These are phyloP conservation scores for Mimumesa dahlbomi DNA, from an alignment of 2,888 invertebrate species.

Conservation along the genomic window DNA sequence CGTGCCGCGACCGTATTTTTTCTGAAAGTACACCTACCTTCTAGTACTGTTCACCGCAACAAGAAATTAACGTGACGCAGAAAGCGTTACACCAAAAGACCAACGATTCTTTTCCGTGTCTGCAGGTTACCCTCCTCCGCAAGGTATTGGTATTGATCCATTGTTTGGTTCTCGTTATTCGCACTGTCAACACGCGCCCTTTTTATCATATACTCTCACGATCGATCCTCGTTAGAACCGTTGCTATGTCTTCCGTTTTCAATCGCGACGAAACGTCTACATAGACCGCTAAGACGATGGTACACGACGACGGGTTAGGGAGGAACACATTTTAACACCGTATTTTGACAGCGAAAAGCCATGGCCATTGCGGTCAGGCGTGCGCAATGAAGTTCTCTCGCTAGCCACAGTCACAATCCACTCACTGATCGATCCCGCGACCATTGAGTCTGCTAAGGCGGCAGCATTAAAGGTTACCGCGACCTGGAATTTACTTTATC, in stretches of 20 bases:
- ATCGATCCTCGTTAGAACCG: conserved; percentile 32
- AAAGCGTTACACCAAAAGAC: conserved; percentile 17
- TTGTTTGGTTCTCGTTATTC: conserved; percentile 69
- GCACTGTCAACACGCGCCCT: conserved; percentile 56
- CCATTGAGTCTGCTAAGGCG: conserved; percentile 28
- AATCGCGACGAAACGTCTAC: conserved; percentile 1
- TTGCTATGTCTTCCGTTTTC: background rate
- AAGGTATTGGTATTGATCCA: conserved; percentile 75
- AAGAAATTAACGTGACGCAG: background rate
- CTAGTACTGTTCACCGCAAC: background rate
- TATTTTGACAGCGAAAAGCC: conserved; percentile 65
- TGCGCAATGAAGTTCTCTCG: conserved; percentile 59
- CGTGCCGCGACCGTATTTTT: too few species aligned
- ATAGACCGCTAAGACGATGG: conserved; percentile 1
- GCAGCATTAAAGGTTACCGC: background rate
- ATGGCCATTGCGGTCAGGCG: conserved; percentile 53
- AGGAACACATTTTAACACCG: conserved; percentile 47
- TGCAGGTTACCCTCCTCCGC: conserved; percentile 60
- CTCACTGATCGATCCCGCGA: conserved; percentile 58
- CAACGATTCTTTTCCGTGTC: conserved; percentile 55
- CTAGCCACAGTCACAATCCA: conserved; percentile 31
- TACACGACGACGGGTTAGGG: conserved; percentile 20
- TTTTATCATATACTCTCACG: conserved; percentile 32
- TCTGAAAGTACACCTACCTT: background rate
- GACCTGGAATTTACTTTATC: background rate